A percentile compares a stretch with the other conserved stretches of the same genome.
Conservation (phyloP, 2,797 vertebrate species). For the Chelon labrosus region DNA sequence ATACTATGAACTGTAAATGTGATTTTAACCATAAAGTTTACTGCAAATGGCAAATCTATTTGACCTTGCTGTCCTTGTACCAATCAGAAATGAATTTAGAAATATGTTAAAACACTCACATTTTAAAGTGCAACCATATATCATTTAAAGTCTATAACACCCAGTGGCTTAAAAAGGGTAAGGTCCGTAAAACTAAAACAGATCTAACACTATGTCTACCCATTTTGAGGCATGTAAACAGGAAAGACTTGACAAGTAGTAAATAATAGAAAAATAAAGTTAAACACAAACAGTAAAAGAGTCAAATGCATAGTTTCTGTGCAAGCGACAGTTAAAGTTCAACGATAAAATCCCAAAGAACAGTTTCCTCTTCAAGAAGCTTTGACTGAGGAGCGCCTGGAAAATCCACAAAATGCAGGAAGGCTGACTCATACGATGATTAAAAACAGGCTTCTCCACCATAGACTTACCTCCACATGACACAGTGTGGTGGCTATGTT, state of each 20-base stretch:
- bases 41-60: neutral
- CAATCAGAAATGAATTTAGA: neutral
- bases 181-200: neutral
- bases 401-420: slow-evolving; percentile 19
- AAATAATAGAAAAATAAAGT: slow-evolving; percentile 4
- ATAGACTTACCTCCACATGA: neutral
- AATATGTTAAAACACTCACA: neutral
- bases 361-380: slow-evolving; percentile 29
- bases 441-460: slow-evolving; percentile 38
- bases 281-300: neutral
- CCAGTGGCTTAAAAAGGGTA: neutral
- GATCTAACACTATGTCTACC: neutral
- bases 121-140: slow-evolving; percentile 24
- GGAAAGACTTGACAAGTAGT: neutral
- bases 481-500: slow-evolving; percentile 9
- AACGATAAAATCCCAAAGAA: neutral
- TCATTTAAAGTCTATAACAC: neutral
- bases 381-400: slow-evolving; percentile 2
- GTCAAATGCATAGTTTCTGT: slow-evolving; percentile 10
- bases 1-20: neutral
- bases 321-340: neutral
- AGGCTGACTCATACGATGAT: slow-evolving; percentile 44
- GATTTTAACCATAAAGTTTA: neutral
- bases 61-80: neutral
- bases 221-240: neutral